phyloP scores from a whole-genome alignment of 2,888 invertebrate species.

The Phania funesta region DNA sequence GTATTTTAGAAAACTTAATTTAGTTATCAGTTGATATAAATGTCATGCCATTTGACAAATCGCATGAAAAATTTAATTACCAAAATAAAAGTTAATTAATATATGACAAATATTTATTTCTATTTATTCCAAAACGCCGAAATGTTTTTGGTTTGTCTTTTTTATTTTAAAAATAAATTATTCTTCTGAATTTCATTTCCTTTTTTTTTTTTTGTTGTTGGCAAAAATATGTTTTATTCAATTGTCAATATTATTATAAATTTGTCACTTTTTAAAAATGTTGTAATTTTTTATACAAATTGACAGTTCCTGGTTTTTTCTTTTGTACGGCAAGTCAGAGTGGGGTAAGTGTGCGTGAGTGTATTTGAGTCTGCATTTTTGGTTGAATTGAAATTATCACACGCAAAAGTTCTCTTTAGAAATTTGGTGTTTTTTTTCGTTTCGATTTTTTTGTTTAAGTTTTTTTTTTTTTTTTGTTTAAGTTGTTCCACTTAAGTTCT shows the following conservation, averaged over 20 bases:
- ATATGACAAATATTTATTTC: neutral
- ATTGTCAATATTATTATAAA: slow-evolving; percentile 62
- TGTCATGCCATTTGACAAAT: slow-evolving; percentile 43
- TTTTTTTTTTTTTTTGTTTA: neutral
- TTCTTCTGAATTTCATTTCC: neutral
- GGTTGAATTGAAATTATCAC: slow-evolving; percentile 16
- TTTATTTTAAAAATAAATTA: neutral
- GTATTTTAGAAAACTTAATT: neutral
- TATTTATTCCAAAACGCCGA: neutral
- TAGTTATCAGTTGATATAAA: slow-evolving; percentile 26
- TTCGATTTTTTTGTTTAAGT: neutral
- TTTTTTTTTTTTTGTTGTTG: neutral
- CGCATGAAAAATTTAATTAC: neutral
- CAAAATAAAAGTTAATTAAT: slow-evolving; percentile 23
- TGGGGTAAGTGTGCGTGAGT: neutral
- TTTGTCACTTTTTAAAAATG: slow-evolving; percentile 54
- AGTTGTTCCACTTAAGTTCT: neutral
- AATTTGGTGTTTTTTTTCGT: neutral
- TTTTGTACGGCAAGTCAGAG: neutral
- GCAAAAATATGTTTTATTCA: slow-evolving; percentile 16
- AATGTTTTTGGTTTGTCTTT: slow-evolving; percentile 11
- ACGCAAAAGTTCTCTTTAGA: slow-evolving; percentile 40
- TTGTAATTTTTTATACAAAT: slow-evolving; percentile 10
- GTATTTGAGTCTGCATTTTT: neutral
- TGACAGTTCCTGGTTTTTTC: slow-evolving; percentile 37